Evolutionary conservation across 2,888 invertebrate genomes (phyloP), one percentile per base, ranked within the genome.

Genomic region (Oxyscelio sp.): DNA sequence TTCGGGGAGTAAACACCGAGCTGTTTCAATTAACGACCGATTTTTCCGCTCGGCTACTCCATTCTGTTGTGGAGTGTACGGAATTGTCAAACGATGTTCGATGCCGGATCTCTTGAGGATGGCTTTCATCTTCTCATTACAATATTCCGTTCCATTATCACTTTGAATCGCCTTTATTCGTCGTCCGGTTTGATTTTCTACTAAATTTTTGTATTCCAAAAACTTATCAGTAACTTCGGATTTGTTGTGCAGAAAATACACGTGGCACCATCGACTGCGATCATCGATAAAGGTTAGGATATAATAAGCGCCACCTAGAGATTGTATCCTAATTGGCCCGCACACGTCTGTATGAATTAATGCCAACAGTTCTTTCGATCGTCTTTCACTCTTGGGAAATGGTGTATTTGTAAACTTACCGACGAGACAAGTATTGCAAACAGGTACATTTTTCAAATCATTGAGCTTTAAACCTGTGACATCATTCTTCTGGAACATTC

Each of bases 281-380:
- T 90, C 88, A 52, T 90, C 90, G 4, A 87, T 89, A 22, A 90
- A 90, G 0, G 87, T 88, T 0, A 88, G 38, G 15, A 89, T 84
- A 45, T 89, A 90, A 19, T 48, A 13, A 2, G 11, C n/a, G 15
- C 17, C 17, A 17, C 17, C 43, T 17, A 43, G 9, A 15, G 43
- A 43, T 9, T 3, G 9, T 15, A 15, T 43, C 15, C 43, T 17
- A 9, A 48, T 40, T 1, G 48, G 48, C 3, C 48, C 11, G 6
- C 11, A 19, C 9, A 40, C 6, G 15, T 40, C 40, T 2, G 40
- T 43, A 31, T 40, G 43, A n/a, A 59, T 24, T 1, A 66, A 9
- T 50, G 66, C 56, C 22, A 77, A 22, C 11, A 58, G 21, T 27
- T 68, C 74, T 1, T 73, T 38, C 2, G 66, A 45, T 13, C 1